Evolutionary conservation across 2,888 invertebrate species (phyloP).

Genomic region (Perizoma flavofasciatum): DNA sequence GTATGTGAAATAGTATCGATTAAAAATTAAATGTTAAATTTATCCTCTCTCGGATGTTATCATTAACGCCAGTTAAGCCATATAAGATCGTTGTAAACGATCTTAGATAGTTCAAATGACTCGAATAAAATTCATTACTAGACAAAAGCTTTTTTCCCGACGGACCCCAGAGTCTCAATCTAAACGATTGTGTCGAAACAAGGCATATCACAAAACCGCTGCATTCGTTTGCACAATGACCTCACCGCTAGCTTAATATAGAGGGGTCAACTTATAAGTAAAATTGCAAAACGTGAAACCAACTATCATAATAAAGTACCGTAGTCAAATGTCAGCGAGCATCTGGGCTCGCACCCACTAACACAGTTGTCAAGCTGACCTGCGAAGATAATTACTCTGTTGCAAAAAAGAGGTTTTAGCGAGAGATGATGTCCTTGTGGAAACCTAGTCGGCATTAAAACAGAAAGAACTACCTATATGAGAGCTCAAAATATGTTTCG

Average conservation of each 20-base stretch:
- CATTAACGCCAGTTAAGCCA: too few species aligned
- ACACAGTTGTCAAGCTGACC: slow-evolving; percentile 51
- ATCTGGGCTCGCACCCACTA: slow-evolving; percentile 40
- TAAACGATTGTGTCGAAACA: neutral
- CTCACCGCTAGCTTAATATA: slow-evolving; percentile 6
- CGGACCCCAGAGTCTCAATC: too few species aligned
- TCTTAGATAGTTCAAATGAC: too few species aligned
- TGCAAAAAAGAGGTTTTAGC: slow-evolving; percentile 43
- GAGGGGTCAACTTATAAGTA: slow-evolving; percentile 23
- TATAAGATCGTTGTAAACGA: too few species aligned
- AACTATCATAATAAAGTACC: slow-evolving; percentile 27
- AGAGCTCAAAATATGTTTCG: neutral
- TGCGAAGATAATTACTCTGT: slow-evolving; percentile 46
- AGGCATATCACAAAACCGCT: neutral
- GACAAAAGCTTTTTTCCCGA: too few species aligned
- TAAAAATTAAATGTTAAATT: too few species aligned
- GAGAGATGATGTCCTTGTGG: slow-evolving; percentile 19
- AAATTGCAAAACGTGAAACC: slow-evolving; percentile 24
- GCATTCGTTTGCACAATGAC: slow-evolving; percentile 16
- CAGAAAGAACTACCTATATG: too few species aligned
- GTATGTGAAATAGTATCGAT: too few species aligned
- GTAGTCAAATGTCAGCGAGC: slow-evolving; percentile 32
- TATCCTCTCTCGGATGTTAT: too few species aligned
- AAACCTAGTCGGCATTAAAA: slow-evolving; percentile 3
- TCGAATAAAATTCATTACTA: too few species aligned